phyloP scores from a whole-genome alignment of 2,888 invertebrate genomes.

The Hirtodrosophila trivittata region DNA sequence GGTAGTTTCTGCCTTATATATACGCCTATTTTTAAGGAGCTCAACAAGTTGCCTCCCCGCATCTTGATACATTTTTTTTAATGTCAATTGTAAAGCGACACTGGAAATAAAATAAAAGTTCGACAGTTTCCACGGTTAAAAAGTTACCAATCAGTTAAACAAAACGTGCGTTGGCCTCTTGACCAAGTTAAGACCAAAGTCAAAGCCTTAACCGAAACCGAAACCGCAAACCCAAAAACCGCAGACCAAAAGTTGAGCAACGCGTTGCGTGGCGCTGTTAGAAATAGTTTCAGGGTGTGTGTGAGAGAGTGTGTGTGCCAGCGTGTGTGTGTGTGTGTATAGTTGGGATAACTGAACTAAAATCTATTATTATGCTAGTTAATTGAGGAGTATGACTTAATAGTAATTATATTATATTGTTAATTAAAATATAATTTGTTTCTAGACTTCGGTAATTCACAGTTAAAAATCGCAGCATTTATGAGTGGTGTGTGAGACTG shows the following conservation, averaged over 20 bases:
- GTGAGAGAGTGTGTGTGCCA: conserved; percentile 7
- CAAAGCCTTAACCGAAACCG: conserved; percentile 33
- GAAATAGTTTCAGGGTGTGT: conserved; percentile 3
- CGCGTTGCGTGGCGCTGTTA: conserved; percentile 5
- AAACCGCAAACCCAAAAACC: conserved; percentile 11
- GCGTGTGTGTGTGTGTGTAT: not conserved
- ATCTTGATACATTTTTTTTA: conserved; percentile 20
- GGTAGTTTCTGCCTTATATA: conserved; percentile 42
- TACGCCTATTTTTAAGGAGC: conserved; percentile 32
- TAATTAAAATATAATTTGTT: too few relatives aligned
- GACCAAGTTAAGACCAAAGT: conserved; percentile 15
- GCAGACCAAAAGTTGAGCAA: conserved; percentile 11
- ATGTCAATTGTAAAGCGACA: conserved; percentile 71
- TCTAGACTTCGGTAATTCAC: too few relatives aligned
- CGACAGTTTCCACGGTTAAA: too few relatives aligned
- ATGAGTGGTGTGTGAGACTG: too few relatives aligned
- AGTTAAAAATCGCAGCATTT: too few relatives aligned
- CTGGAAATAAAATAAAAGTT: conserved; percentile 68
- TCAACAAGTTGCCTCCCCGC: conserved; percentile 63
- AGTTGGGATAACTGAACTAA: conserved; percentile 5
- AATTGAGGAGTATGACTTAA: too few relatives aligned
- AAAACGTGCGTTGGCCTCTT: conserved; percentile 7
- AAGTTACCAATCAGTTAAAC: conserved; percentile 14
- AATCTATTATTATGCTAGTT: too few relatives aligned
- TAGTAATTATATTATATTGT: too few relatives aligned